Evolutionary conservation across 2,797 vertebrate genomes (phyloP).

Genomic region (Oreortyx pictus): DNA sequence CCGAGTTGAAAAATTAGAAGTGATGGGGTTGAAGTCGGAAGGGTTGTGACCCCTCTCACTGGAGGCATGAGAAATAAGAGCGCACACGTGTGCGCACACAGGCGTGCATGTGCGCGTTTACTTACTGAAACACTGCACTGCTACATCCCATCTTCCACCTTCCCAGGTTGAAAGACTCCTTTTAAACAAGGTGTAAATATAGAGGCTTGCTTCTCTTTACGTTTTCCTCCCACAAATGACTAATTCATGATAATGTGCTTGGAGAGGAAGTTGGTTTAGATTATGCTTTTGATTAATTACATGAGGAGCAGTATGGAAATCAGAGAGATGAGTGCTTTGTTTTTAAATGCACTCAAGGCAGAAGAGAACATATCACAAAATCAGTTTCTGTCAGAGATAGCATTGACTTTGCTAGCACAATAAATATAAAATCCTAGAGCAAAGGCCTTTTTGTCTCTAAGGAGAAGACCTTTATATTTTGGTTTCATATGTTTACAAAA

Average conservation of each 20-base stretch:
- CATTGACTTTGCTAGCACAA: conserved; percentile 37
- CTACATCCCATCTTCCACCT: background rate
- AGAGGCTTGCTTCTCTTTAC: background rate
- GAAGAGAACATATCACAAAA: conserved; percentile 35
- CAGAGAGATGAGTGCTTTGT: conserved; percentile 3
- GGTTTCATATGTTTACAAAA: conserved; percentile 45
- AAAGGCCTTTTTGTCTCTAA: conserved; percentile 45
- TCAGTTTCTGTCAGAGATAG: conserved; percentile 30
- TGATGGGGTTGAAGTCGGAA: conserved; percentile 33
- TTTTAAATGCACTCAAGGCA: conserved; percentile 30
- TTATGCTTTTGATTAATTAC: conserved; percentile 58
- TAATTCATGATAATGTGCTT: conserved; percentile 20
- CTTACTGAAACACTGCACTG: background rate
- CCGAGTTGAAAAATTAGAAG: conserved; percentile 28
- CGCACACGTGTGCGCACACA: fast-evolving
- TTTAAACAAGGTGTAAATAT: conserved; percentile 27
- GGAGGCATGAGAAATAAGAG: conserved; percentile 24
- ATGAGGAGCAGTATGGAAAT: conserved; percentile 36
- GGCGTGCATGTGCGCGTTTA: background rate
- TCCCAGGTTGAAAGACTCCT: background rate
- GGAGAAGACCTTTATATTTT: conserved; percentile 53
- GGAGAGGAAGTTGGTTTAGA: conserved; percentile 37
- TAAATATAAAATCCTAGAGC: conserved; percentile 58
- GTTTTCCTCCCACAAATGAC: background rate
- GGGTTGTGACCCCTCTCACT: conserved; percentile 36